phyloP scores from a whole-genome alignment of 2,888 invertebrate genomes.

The Hemaris fuciformis region DNA sequence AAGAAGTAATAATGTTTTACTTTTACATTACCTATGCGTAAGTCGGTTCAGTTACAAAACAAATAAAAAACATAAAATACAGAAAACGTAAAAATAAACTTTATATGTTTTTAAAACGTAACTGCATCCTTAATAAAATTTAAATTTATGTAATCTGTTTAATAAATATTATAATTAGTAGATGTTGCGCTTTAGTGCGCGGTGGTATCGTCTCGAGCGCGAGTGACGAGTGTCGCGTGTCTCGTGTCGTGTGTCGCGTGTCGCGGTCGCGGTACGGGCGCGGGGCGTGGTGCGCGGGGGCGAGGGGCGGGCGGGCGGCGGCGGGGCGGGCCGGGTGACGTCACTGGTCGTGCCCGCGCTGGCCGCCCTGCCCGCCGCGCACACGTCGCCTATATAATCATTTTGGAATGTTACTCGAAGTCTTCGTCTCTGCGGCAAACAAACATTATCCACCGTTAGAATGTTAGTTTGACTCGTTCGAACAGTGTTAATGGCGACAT shows the following conservation, averaged over 20 bases:
- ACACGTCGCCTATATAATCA: constrained; percentile 59
- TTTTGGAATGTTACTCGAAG: constrained; percentile 77
- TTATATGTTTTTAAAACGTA: constrained; percentile 72
- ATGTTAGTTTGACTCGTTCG: constrained; percentile 47
- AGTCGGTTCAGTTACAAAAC: constrained; percentile 35
- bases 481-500: not conserved
- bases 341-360: constrained; percentile 28
- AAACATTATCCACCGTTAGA: constrained; percentile 65
- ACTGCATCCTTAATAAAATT: constrained; percentile 57
- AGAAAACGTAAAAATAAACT: constrained; percentile 78
- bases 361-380: constrained; percentile 38
- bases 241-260: too few relatives aligned
- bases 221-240: constrained; percentile 28
- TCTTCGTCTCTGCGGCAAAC: constrained; percentile 79
- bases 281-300: too few relatives aligned
- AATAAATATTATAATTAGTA: constrained; percentile 20
- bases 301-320: too few relatives aligned
- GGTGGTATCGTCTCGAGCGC: constrained; percentile 32
- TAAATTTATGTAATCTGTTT: constrained; percentile 34
- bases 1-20: constrained; percentile 6
- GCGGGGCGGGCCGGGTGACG: too few relatives aligned
- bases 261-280: too few relatives aligned
- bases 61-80: constrained; percentile 62
- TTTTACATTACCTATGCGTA: constrained; percentile 14
- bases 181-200: too few relatives aligned